A percentile compares a stretch with the other conserved stretches of the same genome.
Evolutionary conservation across 2,888 invertebrate genomes (phyloP).

Genomic region (Unio delphinus): DNA sequence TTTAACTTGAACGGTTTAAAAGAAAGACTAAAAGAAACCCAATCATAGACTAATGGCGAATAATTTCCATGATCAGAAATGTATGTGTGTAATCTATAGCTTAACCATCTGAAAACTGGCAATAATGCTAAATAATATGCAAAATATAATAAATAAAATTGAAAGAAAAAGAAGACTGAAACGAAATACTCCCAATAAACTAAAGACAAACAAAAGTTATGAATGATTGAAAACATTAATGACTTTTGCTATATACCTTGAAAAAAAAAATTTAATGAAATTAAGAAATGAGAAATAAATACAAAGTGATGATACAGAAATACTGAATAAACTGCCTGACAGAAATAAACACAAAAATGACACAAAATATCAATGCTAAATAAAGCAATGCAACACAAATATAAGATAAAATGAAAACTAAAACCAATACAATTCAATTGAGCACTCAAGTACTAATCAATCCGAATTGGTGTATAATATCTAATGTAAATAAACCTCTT

Average conservation of each 20-base stretch:
- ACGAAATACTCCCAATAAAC: slow-evolving; percentile 21
- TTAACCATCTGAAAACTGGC: no score
- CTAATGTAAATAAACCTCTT: no score
- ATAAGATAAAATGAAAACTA: neutral
- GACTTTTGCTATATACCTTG: neutral
- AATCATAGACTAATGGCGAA: no score
- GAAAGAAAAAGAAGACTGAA: neutral
- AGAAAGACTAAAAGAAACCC: no score
- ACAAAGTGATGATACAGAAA: neutral
- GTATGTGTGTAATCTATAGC: no score
- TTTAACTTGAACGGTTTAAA: no score
- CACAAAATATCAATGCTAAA: no score
- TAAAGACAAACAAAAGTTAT: slow-evolving; percentile 46
- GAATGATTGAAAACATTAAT: slow-evolving; percentile 25
- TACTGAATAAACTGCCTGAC: neutral
- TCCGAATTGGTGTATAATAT: no score
- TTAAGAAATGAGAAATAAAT: neutral
- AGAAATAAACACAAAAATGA: no score
- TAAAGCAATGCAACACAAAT: slow-evolving; percentile 2
- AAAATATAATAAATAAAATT: neutral
- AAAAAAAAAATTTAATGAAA: slow-evolving; percentile 1
- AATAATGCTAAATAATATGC: neutral
- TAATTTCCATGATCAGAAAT: no score
- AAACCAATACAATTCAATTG: no score
- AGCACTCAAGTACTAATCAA: no score